Percentiles rank a stretch among this genome's conserved stretches.
phyloP scores from a whole-genome alignment of 2,113 vertebrate genomes.

The Malurus elegans region DNA sequence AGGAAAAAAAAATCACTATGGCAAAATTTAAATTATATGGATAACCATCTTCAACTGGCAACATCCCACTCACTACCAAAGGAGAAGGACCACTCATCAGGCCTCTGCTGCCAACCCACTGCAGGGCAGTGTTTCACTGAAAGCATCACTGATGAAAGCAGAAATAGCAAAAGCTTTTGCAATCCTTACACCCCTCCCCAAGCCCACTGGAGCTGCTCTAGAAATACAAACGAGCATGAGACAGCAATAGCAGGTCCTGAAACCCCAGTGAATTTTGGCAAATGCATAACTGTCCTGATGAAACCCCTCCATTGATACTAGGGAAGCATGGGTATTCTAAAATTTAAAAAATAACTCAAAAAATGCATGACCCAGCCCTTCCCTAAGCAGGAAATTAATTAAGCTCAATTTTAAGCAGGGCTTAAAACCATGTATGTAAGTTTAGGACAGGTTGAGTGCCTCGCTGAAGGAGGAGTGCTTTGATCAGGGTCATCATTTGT shows the following conservation, averaged over 20 bases:
- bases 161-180: background rate
- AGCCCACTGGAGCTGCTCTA: background rate
- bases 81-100: background rate
- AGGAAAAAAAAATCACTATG: background rate
- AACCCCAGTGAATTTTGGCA: background rate
- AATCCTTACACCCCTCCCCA: background rate
- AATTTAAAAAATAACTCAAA: background rate
- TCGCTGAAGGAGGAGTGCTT: background rate
- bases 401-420: background rate
- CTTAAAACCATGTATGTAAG: background rate
- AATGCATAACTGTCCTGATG: rapidly evolving
- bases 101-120: background rate
- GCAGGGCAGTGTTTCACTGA: background rate
- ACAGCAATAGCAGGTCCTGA: background rate
- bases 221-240: background rate
- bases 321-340: background rate
- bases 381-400: background rate
- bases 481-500: slow-evolving; percentile 4
- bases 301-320: background rate
- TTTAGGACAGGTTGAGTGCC: background rate
- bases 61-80: background rate
- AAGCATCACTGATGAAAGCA: background rate
- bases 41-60: background rate
- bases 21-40: background rate
- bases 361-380: background rate